phyloP scores from a whole-genome alignment of 2,888 invertebrate species.

The Heliconius ismenius region DNA sequence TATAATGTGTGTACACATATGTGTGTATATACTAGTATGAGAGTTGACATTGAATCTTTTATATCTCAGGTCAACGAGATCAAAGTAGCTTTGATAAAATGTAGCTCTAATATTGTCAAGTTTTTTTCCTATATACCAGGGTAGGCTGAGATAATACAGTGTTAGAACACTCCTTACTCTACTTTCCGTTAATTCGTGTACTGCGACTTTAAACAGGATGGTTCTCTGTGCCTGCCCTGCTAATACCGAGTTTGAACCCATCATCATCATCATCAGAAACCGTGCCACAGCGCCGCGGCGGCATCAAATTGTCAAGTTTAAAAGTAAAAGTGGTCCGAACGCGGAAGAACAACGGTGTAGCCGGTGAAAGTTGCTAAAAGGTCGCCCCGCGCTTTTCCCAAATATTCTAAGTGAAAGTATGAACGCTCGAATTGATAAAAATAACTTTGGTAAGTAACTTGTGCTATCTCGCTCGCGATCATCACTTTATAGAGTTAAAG shows the following conservation, averaged over 20 bases:
- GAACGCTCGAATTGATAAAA: constrained; percentile 67
- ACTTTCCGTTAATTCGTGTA: no score
- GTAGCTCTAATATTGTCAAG: constrained; percentile 33
- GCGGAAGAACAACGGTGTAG: constrained; percentile 63
- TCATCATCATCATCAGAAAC: background rate
- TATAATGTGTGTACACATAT: background rate
- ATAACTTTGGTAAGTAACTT: constrained; percentile 43
- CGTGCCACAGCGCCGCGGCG: background rate
- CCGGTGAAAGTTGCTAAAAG: constrained; percentile 78
- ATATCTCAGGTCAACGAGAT: constrained; percentile 26
- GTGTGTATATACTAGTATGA: background rate
- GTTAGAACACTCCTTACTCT: no score
- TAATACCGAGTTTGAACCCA: background rate
- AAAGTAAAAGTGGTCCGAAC: constrained; percentile 76
- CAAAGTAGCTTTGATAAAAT: constrained; percentile 2
- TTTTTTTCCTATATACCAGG: background rate
- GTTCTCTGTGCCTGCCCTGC: no score
- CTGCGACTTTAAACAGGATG: no score
- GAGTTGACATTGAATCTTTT: constrained; percentile 19
- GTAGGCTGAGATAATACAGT: background rate
- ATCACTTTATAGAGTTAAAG: background rate
- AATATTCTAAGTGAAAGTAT: constrained; percentile 80
- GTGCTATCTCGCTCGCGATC: background rate
- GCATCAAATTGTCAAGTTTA: constrained; percentile 53
- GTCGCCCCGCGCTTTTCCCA: constrained; percentile 78